Evolutionary conservation across 2,113 vertebrate species (phyloP).

Genomic region (Entomyzon cyanotis): DNA sequence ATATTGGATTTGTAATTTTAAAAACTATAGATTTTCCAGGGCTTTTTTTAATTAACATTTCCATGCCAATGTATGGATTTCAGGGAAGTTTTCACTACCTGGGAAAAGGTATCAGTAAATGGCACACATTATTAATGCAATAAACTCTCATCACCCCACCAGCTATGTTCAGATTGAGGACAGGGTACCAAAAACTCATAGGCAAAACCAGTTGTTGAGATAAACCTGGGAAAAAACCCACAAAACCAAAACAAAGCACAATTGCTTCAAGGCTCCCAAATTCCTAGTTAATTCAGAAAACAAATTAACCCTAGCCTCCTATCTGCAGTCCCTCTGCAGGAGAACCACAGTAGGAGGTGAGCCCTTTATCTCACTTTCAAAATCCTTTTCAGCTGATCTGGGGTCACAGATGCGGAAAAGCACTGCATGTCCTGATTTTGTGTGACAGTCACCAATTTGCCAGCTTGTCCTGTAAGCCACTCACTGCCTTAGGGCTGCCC

Average conservation of each 20-base stretch:
- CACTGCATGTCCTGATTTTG: neutral
- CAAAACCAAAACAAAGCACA: conserved; percentile 6
- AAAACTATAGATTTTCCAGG: neutral
- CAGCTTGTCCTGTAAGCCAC: neutral
- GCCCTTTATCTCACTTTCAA: conserved; percentile 36
- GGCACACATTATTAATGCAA: neutral
- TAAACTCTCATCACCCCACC: neutral
- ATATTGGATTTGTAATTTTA: neutral
- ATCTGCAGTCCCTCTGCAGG: conserved; percentile 1
- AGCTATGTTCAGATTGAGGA: neutral
- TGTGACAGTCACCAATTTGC: neutral
- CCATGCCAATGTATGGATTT: neutral
- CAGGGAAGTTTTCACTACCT: neutral
- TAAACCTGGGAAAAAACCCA: neutral
- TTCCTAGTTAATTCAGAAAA: conserved; percentile 36
- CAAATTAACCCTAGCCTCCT: conserved; percentile 34
- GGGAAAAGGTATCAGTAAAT: neutral
- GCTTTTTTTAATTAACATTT: neutral
- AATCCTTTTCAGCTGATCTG: conserved; percentile 34
- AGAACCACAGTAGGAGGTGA: neutral
- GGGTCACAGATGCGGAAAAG: neutral
- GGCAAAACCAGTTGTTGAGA: neutral
- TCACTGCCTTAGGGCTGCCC: neutral
- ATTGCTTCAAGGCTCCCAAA: conserved; percentile 6
- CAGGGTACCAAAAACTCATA: neutral